These are phyloP conservation scores for Toxotes chatareus DNA, from an alignment of 2,113 vertebrate genomes.

Conservation along the genomic window DNA sequence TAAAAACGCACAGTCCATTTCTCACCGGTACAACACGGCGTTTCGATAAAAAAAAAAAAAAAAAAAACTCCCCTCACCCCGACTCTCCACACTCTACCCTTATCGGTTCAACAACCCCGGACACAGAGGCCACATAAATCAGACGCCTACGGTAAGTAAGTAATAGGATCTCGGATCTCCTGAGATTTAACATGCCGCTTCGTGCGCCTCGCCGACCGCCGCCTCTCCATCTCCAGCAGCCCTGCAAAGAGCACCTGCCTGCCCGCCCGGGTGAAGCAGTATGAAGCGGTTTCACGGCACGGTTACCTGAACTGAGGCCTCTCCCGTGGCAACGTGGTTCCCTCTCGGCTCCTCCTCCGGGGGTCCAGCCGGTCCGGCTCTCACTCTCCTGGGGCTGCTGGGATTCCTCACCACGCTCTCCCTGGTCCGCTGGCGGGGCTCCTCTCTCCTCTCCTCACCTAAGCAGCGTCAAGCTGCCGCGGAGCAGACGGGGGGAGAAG, in stretches of 20 bases:
- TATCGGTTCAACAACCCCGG: constrained; percentile 14
- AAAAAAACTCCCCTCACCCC: not conserved
- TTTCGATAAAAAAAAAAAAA: constrained; percentile 2
- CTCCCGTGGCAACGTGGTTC: constrained; percentile 78
- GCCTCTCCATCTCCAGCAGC: constrained; percentile 58
- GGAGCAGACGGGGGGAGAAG: fast-evolving
- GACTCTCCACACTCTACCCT: not conserved
- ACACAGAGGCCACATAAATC: constrained; percentile 35
- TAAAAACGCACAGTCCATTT: constrained; percentile 19
- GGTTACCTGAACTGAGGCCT: constrained; percentile 83
- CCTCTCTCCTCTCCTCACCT: constrained; percentile 63
- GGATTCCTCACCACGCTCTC: constrained; percentile 77
- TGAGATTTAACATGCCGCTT: constrained; percentile 48
- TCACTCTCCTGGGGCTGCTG: constrained; percentile 74
- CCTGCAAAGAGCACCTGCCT: constrained; percentile 50
- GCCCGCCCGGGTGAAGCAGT: constrained; percentile 17
- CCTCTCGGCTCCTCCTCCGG: constrained; percentile 78
- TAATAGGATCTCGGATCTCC: constrained; percentile 52
- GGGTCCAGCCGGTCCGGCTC: constrained; percentile 77
- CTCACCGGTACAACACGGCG: constrained; percentile 21
- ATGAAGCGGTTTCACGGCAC: constrained; percentile 2
- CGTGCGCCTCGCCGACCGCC: constrained; percentile 38
- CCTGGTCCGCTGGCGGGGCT: constrained; percentile 71
- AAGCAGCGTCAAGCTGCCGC: constrained; percentile 47
- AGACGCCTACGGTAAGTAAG: constrained; percentile 20